Base-by-base conservation (phyloP, 2,113 vertebrate species). In the Plecturocebus donacophilus region DNA sequence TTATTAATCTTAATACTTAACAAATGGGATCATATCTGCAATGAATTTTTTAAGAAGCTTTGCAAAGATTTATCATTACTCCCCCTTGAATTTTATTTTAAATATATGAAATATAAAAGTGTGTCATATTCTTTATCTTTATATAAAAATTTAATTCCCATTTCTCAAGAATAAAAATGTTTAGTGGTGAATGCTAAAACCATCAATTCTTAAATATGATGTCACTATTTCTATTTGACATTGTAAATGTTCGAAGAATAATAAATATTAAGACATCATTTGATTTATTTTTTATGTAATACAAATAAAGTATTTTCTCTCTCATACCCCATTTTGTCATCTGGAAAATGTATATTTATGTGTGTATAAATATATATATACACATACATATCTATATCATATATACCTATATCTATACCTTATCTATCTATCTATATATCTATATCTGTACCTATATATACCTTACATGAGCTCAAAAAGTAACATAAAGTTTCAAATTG, bases 1-100 rank as follows among this genome's bases (percentile, higher is more conserved):
- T 93, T 93, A 90, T 80, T 97, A 88, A 80, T 93, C 70, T 91
- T 94, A 92, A 85, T 68, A 95, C 58, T 94, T 96, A 94, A 87
- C 38, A 97, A 96, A 80, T 56, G 40, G 87, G 79, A 94, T 94
- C n/a, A 85, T 66, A 95, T 88, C 96, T 91, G 30, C 40, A 95
- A 87, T 88, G 58, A 92, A 93, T 68, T 85, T 89, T 87, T 94
- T 7, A 66, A 94, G 81, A 93, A 94, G 70, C 54, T 85, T 97
- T 91, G 11, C 16, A 76, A 70, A 80, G 12, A 14, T 87, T 91
- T 87, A 76, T 84, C 38, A 71, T 90, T 21, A n/a, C 71, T 70
- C 30, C 4, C 10, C 17, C 7, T 52, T 85, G 6, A 42, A 80
- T 84, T 94, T 91, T 93, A 91, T 89, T 93, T 56, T 49, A 70